Conservation (phyloP, 2,113 vertebrate genomes). For the Oryzias woworae region DNA sequence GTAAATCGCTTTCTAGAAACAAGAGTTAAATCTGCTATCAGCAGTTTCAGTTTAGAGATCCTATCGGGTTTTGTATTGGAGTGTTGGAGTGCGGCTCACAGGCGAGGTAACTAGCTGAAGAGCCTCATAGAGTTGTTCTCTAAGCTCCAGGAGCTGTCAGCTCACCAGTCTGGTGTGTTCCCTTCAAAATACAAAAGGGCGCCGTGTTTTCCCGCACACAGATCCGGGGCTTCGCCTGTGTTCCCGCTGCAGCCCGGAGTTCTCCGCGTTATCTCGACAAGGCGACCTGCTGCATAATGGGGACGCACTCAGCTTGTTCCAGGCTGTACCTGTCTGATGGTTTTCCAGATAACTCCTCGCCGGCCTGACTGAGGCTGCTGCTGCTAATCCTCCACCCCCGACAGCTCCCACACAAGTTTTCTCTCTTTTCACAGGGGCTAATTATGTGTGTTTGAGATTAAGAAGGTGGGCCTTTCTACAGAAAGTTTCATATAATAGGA, state of each 20-base stretch:
- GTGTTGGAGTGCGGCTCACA: too few species aligned
- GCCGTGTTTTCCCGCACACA: too few species aligned
- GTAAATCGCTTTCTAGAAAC: too few species aligned
- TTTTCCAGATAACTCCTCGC: conserved; percentile 48
- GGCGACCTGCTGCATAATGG: conserved; percentile 42
- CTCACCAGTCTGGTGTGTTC: too few species aligned
- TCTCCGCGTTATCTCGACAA: conserved; percentile 54
- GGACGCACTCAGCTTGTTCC: conserved; percentile 45
- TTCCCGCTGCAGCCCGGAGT: conserved; percentile 11
- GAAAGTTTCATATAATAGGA: background rate
- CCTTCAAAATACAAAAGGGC: too few species aligned
- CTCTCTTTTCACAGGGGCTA: conserved; percentile 4
- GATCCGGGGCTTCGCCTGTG: background rate
- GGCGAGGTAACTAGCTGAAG: too few species aligned
- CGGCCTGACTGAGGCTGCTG: conserved; percentile 25
- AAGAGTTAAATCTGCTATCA: too few species aligned
- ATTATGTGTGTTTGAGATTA: background rate
- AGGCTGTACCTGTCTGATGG: conserved; percentile 45
- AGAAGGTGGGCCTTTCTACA: background rate
- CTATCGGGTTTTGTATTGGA: too few species aligned
- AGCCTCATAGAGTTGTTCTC: too few species aligned
- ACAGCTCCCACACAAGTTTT: conserved; percentile 34
- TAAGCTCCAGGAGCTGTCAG: too few species aligned
- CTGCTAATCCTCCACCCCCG: conserved; percentile 14
- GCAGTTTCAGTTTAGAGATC: too few species aligned